phyloP scores from a whole-genome alignment of 1,140 invertebrate genomes.

The Kradibia gibbosae region DNA sequence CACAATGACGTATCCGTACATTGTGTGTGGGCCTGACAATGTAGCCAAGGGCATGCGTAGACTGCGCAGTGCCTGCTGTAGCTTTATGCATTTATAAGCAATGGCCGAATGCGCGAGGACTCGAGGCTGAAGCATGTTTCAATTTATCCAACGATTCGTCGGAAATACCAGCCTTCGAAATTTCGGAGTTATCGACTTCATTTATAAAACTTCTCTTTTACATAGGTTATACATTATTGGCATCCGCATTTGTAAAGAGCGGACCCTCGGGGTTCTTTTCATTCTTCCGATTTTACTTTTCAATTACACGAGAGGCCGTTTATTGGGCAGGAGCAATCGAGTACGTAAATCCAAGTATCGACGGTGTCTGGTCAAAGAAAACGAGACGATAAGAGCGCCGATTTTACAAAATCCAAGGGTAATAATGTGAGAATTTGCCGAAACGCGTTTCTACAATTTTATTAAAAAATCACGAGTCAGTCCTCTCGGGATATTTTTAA shows the following conservation, averaged over 20 bases:
- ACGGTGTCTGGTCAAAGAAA: neutral
- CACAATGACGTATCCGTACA: neutral
- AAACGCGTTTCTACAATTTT: neutral
- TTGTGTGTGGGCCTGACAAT: neutral
- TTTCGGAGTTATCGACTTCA: constrained; percentile 30
- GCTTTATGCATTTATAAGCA: neutral
- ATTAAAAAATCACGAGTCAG: neutral
- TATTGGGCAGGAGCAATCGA: constrained; percentile 14
- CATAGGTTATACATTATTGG: neutral
- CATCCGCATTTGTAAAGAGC: neutral
- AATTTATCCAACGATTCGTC: constrained; percentile 9
- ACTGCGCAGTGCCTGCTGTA: neutral
- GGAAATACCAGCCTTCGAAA: neutral
- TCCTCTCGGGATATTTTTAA: neutral
- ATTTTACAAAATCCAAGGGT: neutral
- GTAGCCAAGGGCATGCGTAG: neutral
- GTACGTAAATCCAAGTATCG: neutral
- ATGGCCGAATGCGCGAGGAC: neutral
- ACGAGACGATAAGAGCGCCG: neutral
- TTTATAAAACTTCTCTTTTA: constrained; percentile 21
- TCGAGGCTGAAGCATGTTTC: neutral
- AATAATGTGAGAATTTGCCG: neutral
- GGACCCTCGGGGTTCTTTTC: neutral
- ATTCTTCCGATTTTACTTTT: constrained; percentile 23
- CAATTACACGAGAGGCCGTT: constrained; percentile 37